These are phyloP conservation scores for Hydrolagus affinis DNA, from an alignment of 2,113 vertebrate species.

Conservation along the genomic window DNA sequence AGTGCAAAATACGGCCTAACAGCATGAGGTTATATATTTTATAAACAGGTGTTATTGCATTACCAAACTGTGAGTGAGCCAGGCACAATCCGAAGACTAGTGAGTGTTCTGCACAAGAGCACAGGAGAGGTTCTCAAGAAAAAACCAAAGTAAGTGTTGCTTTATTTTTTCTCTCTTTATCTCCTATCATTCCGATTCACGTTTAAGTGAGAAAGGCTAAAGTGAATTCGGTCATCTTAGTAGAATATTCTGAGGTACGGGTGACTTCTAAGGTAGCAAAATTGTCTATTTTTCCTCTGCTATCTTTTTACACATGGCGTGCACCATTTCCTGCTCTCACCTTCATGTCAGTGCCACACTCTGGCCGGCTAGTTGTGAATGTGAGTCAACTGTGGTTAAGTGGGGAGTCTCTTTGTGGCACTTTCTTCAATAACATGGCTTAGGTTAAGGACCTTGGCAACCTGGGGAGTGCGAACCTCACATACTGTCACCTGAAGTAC, in stretches of 20 bases:
- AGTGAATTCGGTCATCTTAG: neutral
- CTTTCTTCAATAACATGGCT: neutral
- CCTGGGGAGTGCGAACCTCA: neutral
- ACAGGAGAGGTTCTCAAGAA: constrained; percentile 92
- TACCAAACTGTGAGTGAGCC: constrained; percentile 94
- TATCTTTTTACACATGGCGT: neutral
- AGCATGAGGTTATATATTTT: constrained; percentile 14
- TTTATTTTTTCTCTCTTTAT: neutral
- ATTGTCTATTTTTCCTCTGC: neutral
- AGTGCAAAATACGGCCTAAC: neutral
- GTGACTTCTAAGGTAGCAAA: neutral
- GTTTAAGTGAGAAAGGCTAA: neutral
- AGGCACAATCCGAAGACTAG: constrained; percentile 74
- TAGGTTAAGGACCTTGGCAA: neutral
- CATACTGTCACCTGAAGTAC: neutral
- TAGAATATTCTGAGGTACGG: neutral
- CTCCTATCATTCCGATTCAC: neutral
- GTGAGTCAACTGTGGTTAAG: neutral
- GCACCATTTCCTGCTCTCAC: neutral
- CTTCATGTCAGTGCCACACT: neutral
- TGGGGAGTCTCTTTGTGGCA: neutral
- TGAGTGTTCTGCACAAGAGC: constrained; percentile 87
- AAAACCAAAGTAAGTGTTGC: constrained; percentile 83
- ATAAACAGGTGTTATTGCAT: constrained; percentile 78
- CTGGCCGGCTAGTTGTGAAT: neutral